phyloP scores from a whole-genome alignment of 1,140 invertebrate genomes.

The Vollenhovia emeryi region DNA sequence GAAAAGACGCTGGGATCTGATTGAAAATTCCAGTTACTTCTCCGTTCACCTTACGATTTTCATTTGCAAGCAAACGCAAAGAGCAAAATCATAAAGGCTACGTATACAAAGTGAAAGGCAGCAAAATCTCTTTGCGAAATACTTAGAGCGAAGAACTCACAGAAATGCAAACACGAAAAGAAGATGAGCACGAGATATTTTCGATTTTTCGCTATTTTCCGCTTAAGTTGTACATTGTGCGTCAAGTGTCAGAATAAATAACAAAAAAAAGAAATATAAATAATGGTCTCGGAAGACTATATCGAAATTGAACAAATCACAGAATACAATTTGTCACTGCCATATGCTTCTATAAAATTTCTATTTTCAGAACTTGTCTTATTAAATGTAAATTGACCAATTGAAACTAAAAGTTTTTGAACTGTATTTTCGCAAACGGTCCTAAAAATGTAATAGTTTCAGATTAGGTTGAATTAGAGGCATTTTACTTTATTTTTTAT shows the following conservation, averaged over 20 bases:
- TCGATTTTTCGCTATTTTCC: constrained; percentile 2
- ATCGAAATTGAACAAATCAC: not conserved
- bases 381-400: too few species aligned
- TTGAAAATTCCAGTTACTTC: constrained; percentile 27
- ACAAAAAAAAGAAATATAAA: not conserved
- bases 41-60: constrained; percentile 1
- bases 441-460: too few species aligned
- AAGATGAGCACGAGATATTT: not conserved
- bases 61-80: constrained; percentile 14
- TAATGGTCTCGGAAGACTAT: not conserved
- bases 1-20: constrained; percentile 22
- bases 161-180: constrained; percentile 19
- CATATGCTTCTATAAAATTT: not conserved
- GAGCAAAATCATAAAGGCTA: constrained; percentile 24
- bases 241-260: not conserved
- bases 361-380: not conserved
- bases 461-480: too few species aligned
- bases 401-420: too few species aligned
- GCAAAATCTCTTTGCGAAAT: constrained; percentile 17
- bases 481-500: too few species aligned
- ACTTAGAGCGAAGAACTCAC: constrained; percentile 1
- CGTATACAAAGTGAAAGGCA: not conserved
- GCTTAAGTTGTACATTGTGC: not conserved
- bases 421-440: too few species aligned
- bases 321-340: constrained; percentile 5